These are phyloP conservation scores for Melanotaenia trifasciata DNA, from an alignment of 2,797 vertebrate species.

Conservation along the genomic window DNA sequence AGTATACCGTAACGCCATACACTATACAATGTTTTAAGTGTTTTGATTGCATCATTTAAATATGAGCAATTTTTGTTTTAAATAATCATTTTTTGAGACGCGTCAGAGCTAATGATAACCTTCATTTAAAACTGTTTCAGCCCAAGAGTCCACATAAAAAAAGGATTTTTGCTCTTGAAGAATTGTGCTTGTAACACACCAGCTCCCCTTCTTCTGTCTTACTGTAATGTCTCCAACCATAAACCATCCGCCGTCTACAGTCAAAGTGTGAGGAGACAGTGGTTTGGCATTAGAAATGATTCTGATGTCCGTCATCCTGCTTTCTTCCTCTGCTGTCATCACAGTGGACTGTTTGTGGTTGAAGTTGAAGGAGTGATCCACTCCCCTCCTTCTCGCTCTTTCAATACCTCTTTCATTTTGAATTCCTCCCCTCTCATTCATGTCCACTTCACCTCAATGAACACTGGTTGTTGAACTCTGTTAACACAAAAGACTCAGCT, in stretches of 20 bases:
- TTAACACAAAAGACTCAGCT: constrained; percentile 11
- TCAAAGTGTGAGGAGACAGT: constrained; percentile 58
- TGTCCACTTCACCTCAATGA: constrained; percentile 25
- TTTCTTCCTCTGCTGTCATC: constrained; percentile 44
- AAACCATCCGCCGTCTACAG: constrained; percentile 46
- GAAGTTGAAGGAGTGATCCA: constrained; percentile 17
- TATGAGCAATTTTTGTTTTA: neutral
- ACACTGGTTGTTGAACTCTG: neutral
- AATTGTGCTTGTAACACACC: constrained; percentile 16
- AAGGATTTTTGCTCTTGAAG: constrained; percentile 2
- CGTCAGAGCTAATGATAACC: neutral
- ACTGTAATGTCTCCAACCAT: constrained; percentile 21
- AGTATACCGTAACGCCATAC: too few relatives aligned
- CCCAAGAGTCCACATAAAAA: constrained; percentile 11
- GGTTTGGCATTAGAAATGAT: constrained; percentile 61
- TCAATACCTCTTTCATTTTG: constrained; percentile 9
- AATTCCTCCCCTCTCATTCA: constrained; percentile 14
- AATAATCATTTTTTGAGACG: too few relatives aligned
- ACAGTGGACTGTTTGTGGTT: constrained; percentile 35
- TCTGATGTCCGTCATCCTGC: constrained; percentile 45
- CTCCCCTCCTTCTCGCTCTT: constrained; percentile 11
- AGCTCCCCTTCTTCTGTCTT: constrained; percentile 3
- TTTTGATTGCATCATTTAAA: neutral
- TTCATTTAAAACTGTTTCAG: neutral
- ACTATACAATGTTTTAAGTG: neutral